phyloP scores from a whole-genome alignment of 2,888 invertebrate genomes.

The Sthenelais limicola region DNA sequence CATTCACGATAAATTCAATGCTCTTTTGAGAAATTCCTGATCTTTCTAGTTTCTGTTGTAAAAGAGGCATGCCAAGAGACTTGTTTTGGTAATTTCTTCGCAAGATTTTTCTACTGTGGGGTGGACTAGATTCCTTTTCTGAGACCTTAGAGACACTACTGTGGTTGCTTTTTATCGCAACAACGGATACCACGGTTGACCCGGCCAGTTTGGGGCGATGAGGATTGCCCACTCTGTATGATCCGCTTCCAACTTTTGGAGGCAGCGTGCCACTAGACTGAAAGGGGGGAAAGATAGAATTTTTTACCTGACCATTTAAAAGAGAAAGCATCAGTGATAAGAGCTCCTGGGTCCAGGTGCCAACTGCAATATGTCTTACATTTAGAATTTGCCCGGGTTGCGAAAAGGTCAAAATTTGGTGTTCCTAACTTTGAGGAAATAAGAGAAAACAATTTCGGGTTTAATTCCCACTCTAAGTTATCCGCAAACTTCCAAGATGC shows the following conservation, averaged over 20 bases:
- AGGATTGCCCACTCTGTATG: neutral
- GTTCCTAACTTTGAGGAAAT: neutral
- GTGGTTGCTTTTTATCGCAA: neutral
- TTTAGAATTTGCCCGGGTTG: neutral
- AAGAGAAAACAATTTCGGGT: neutral
- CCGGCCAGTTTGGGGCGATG: neutral
- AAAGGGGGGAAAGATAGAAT: neutral
- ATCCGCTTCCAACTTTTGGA: neutral
- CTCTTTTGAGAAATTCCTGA: neutral
- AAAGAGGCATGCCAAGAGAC: neutral
- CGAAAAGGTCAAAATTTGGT: neutral
- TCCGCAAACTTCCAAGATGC: neutral
- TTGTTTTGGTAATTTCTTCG: neutral
- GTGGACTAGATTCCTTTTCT: neutral
- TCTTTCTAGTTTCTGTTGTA: neutral
- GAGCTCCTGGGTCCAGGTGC: neutral
- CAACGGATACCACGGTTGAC: neutral
- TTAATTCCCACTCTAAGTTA: neutral
- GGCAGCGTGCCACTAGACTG: neutral
- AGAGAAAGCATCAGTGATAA: neutral
- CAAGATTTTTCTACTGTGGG: too few species aligned
- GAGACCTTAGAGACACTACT: neutral
- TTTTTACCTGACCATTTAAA: neutral
- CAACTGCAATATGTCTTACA: neutral
- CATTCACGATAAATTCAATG: neutral